These are phyloP conservation scores for Gryllus bimaculatus DNA, from an alignment of 1,140 invertebrate genomes.

Conservation along the genomic window DNA sequence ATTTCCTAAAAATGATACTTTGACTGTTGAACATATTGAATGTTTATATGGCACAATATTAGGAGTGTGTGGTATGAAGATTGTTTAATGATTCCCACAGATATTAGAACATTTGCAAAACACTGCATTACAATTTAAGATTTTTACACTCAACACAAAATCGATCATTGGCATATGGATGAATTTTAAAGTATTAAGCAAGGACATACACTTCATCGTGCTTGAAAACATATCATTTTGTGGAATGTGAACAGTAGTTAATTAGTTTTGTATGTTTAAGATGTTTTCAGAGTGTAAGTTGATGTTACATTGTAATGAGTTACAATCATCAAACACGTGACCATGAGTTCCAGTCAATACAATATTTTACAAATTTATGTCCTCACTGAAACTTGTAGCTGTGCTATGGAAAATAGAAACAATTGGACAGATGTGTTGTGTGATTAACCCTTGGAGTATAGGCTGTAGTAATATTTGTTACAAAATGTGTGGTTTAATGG, in stretches of 20 bases:
- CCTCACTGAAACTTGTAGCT: neutral
- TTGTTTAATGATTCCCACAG: constrained; percentile 11
- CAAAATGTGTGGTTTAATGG: neutral
- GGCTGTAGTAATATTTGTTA: neutral
- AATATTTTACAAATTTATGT: constrained; percentile 1
- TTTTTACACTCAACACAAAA: constrained; percentile 16
- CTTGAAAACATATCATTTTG: constrained; percentile 22
- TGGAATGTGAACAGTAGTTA: constrained; percentile 20
- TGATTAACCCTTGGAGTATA: neutral
- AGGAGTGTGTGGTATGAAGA: constrained; percentile 11
- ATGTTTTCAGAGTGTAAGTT: constrained; percentile 18
- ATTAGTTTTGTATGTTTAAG: constrained; percentile 22
- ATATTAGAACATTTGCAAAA: constrained; percentile 11
- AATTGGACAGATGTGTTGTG: constrained; percentile 4
- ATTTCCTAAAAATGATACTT: neutral
- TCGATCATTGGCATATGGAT: neutral
- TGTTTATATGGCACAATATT: constrained; percentile 12
- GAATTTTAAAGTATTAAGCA: constrained; percentile 6
- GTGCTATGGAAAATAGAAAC: constrained; percentile 4
- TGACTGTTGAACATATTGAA: constrained; percentile 7
- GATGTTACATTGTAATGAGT: constrained; percentile 15
- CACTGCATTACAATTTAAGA: constrained; percentile 8
- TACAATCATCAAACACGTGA: constrained; percentile 13
- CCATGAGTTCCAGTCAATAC: neutral
- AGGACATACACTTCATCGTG: constrained; percentile 1